Percentiles rank a stretch among this genome's conserved stretches.
These are phyloP conservation scores for Phaetusa simplex DNA, from an alignment of 2,113 vertebrate genomes.

Conservation along the genomic window DNA sequence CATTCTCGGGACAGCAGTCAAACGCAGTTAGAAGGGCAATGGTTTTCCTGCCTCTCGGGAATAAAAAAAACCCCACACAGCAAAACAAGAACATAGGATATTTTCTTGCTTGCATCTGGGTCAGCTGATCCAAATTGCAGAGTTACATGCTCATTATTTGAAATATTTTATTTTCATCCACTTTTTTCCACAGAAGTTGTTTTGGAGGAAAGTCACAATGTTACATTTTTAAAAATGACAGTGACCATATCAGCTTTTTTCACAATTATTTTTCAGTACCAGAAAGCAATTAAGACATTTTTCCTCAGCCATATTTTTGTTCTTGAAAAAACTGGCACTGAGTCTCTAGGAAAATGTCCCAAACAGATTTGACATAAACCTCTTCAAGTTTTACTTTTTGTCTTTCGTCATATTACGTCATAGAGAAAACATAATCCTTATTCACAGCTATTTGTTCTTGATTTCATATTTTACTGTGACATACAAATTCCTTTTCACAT, in stretches of 20 bases:
- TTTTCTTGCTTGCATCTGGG: background rate
- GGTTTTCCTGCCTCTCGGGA: background rate
- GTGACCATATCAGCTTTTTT: background rate
- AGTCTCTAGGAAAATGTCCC: background rate
- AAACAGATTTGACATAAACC: background rate
- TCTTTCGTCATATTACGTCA: background rate
- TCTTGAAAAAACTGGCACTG: background rate
- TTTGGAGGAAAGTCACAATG: background rate
- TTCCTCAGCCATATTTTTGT: background rate
- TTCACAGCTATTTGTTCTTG: background rate
- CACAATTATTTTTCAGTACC: background rate
- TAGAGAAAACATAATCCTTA: background rate
- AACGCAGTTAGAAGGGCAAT: background rate
- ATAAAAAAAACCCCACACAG: accelerated
- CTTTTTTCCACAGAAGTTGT: background rate
- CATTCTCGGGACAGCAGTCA: background rate
- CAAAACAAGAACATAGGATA: background rate
- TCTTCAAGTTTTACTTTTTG: background rate
- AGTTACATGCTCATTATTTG: background rate
- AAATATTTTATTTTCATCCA: background rate
- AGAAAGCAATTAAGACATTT: background rate
- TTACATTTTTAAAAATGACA: background rate
- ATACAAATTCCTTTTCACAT: background rate
- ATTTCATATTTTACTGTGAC: background rate
- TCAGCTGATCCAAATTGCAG: background rate